Percentiles rank a stretch among this genome's conserved stretches.
These are phyloP conservation scores for Mormoops blainvillei DNA, from an alignment of 2,113 vertebrate genomes.

Conservation along the genomic window DNA sequence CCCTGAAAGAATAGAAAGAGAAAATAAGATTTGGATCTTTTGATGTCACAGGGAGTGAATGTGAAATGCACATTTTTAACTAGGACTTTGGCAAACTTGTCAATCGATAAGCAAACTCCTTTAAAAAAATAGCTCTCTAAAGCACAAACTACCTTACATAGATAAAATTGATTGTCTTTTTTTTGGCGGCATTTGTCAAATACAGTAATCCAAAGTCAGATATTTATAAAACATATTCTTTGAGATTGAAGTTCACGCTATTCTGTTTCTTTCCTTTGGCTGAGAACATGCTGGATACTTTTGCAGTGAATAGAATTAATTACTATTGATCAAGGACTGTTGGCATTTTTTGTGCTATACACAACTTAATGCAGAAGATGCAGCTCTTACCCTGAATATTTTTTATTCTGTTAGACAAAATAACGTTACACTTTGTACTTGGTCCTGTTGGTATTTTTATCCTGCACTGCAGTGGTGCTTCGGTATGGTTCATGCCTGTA, in stretches of 20 bases:
- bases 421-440: neutral
- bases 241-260: neutral
- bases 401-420: neutral
- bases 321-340: neutral
- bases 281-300: neutral
- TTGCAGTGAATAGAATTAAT: neutral
- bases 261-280: neutral
- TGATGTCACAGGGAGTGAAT: conserved; percentile 14
- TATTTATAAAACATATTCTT: conserved; percentile 1
- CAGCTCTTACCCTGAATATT: neutral
- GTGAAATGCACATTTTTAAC: conserved; percentile 28
- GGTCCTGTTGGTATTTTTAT: neutral
- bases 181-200: neutral
- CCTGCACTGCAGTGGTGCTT: neutral
- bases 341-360: neutral
- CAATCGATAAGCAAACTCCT: conserved; percentile 4
- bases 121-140: neutral
- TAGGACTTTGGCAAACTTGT: neutral
- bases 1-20: neutral
- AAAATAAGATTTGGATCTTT: conserved; percentile 36
- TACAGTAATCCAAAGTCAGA: neutral
- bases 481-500: neutral
- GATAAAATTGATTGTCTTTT: neutral
- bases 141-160: neutral
- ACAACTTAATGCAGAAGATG: neutral